Base-by-base conservation (phyloP, 2,113 vertebrate genomes). In the Cepphus grylle region DNA sequence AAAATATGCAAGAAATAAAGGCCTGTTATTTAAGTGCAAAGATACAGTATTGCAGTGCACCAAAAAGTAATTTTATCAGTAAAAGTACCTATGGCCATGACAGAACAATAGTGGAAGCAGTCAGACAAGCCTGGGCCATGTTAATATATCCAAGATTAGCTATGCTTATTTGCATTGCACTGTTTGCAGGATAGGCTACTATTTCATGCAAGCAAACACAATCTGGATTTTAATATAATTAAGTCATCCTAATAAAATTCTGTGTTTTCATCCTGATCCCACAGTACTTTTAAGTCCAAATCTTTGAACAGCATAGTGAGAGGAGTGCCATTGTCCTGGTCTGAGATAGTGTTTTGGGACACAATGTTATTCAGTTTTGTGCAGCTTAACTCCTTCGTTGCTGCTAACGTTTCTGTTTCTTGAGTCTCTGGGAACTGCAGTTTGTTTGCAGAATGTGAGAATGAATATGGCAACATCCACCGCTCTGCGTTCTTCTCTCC, bases 241-340 rank as follows among this genome's bases (percentile, higher is more conserved):
- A 38, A 81, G 3, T n/a, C n/a, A 45, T 34, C 18, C 63, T 96
- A 97, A 76, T 26, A 90, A 55, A 61, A n/a, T 5, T 19, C 25
- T 0, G 32, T 58, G 29, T 26, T 81, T 14, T 87, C 90, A 9
- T 94, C 92, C 22, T 97, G 19, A 55, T 98, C 98, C 98, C 98
- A 98, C 72, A 97, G 96, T 43, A 98, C 90, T 2, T 95, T 98
- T 59, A 98, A 88, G 65, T 97, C 97, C 97, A 98, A 52, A n/a
- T 93, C 97, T 88, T 86, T 96, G 94, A 98, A 98, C 6, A 98
- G 71, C 30, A 34, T 23, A 16, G 71, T 3, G 53, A 97, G 86
- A 66, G 92, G 56, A 38, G 55, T 66, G 47, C 2, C 34, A 2
- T 2, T 40, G 69, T 63, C 55, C 25, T 0, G 5, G 7, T 11